These are phyloP conservation scores for Augochlorella aurata DNA, from an alignment of 2,888 invertebrate species.

Conservation along the genomic window DNA sequence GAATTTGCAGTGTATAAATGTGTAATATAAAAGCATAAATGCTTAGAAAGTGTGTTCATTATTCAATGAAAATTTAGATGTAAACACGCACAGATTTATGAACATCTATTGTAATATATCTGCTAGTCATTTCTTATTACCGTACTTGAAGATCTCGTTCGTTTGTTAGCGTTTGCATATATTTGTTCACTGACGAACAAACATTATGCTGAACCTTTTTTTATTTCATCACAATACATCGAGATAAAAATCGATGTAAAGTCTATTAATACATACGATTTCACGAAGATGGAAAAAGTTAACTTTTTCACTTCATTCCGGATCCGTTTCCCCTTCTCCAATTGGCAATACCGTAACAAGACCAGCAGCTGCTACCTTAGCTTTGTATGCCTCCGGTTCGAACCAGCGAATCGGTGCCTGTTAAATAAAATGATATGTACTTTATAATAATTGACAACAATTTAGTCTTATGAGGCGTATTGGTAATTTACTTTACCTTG, in stretches of 20 bases:
- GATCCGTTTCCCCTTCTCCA: constrained; percentile 77
- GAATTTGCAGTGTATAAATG: constrained; percentile 19
- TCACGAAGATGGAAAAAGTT: constrained; percentile 22
- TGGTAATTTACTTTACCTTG: constrained; percentile 52
- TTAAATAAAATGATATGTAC: constrained; percentile 42
- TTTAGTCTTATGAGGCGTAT: neutral
- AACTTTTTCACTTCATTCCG: constrained; percentile 65
- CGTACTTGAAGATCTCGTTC: constrained; percentile 24
- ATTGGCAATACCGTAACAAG: constrained; percentile 76
- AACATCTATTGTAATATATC: constrained; percentile 29
- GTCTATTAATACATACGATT: constrained; percentile 52
- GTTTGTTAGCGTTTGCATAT: constrained; percentile 6
- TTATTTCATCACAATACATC: constrained; percentile 54
- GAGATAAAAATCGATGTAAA: constrained; percentile 40
- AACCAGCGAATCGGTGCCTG: constrained; percentile 82
- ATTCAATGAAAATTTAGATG: constrained; percentile 32
- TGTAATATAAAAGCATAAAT: constrained; percentile 48
- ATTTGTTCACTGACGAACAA: constrained; percentile 23
- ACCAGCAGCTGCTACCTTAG: constrained; percentile 79
- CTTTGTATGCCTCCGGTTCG: constrained; percentile 81
- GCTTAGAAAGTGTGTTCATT: constrained; percentile 37
- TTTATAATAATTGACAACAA: neutral
- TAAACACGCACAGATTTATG: constrained; percentile 27
- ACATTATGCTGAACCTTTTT: constrained; percentile 13
- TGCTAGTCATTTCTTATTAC: constrained; percentile 37